phyloP scores from a whole-genome alignment of 2,113 vertebrate genomes.

The Salvator merianae region DNA sequence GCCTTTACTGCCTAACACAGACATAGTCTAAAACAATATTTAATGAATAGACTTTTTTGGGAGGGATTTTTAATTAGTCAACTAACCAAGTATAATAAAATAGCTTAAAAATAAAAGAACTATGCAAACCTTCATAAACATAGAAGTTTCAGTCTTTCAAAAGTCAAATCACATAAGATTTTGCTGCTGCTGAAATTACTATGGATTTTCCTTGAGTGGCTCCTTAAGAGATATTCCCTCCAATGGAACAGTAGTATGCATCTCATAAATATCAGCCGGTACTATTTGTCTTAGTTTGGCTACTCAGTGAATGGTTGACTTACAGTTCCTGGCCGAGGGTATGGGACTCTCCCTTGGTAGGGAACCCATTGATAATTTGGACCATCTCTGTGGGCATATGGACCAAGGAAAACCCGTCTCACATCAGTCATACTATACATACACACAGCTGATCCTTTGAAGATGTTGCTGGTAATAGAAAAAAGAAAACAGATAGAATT shows the following conservation, averaged over 20 bases:
- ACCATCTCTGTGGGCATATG: slow-evolving; percentile 94
- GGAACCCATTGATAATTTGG: slow-evolving; percentile 98
- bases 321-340: slow-evolving; percentile 96
- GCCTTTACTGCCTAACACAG: no score
- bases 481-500: not conserved
- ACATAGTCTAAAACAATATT: no score
- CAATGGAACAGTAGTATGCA: not conserved
- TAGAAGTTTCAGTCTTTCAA: no score
- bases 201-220: not conserved
- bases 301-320: slow-evolving; percentile 66
- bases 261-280: not conserved
- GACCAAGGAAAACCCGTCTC: slow-evolving; percentile 93
- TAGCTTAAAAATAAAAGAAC: no score
- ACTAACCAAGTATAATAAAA: no score
- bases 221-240: not conserved
- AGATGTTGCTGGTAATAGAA: slow-evolving; percentile 86
- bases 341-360: slow-evolving; percentile 93
- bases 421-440: slow-evolving; percentile 97
- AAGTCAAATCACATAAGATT: no score
- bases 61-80: no score
- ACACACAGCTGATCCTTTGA: slow-evolving; percentile 96
- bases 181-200: not conserved
- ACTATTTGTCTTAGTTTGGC: not conserved
- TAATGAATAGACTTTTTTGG: no score
- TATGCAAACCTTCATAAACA: no score